Conservation (phyloP, 2,113 vertebrate species). For the Callionymus lyra region DNA sequence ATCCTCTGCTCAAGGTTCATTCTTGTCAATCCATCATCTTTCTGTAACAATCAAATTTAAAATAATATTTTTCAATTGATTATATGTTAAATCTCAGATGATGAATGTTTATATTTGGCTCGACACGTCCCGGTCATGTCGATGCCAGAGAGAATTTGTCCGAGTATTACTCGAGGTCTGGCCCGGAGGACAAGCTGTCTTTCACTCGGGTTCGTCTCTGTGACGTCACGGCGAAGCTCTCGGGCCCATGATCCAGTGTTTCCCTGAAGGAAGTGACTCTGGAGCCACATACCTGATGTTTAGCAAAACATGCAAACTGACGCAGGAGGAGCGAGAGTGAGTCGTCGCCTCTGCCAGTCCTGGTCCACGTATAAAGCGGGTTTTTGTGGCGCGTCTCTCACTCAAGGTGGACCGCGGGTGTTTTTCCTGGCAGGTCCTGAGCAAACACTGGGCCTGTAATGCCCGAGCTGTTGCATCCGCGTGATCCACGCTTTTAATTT, state of each 20-base stretch:
- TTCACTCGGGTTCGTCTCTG: constrained; percentile 19
- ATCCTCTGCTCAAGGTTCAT: no score
- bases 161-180: constrained; percentile 36
- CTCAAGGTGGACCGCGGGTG: constrained; percentile 42
- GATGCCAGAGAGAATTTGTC: constrained; percentile 14
- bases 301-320: constrained; percentile 59
- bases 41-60: no score
- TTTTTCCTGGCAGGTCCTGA: constrained; percentile 55
- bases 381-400: constrained; percentile 50
- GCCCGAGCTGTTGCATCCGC: constrained; percentile 32
- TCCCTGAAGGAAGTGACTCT: constrained; percentile 41
- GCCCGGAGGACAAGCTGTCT: constrained; percentile 30
- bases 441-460: constrained; percentile 54
- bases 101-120: neutral
- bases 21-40: no score
- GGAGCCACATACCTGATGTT: constrained; percentile 52
- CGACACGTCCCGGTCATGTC: constrained; percentile 4
- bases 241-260: constrained; percentile 51
- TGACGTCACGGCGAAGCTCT: constrained; percentile 43
- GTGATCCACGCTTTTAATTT: constrained; percentile 50
- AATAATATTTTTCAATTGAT: no score
- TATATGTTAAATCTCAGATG: no score
- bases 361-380: constrained; percentile 56
- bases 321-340: constrained; percentile 49
- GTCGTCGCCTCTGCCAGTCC: constrained; percentile 36